A percentile compares a stretch with the other conserved stretches of the same genome.
These are phyloP conservation scores for Anneissia japonica DNA, from an alignment of 35 echinoderm and acorn worm genomes.

Conservation along the genomic window DNA sequence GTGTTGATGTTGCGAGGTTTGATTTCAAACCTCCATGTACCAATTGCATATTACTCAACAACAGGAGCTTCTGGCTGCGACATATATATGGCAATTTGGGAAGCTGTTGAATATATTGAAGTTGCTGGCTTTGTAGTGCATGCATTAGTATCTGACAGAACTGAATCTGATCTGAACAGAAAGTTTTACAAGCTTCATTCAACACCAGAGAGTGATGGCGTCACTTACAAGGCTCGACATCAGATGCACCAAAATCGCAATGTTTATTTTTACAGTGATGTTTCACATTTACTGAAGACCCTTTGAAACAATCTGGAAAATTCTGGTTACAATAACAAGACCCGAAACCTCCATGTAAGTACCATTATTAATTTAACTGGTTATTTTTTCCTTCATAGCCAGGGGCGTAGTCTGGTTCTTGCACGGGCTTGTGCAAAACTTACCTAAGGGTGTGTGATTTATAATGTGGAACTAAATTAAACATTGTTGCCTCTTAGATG, in stretches of 20 bases:
- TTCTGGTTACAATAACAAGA: no score
- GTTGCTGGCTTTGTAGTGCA: background rate
- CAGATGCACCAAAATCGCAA: background rate
- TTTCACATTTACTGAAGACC: background rate
- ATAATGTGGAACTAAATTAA: no score
- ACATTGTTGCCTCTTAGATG: no score
- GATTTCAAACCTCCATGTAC: background rate
- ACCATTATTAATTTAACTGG: no score
- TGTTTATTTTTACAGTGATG: no score
- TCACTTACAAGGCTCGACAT: conserved; percentile 9
- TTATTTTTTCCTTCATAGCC: no score
- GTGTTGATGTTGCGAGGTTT: conserved; percentile 38
- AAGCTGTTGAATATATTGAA: conserved; percentile 6
- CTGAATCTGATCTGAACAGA: conserved; percentile 21
- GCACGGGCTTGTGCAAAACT: no score
- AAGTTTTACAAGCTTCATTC: conserved; percentile 10
- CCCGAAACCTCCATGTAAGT: no score
- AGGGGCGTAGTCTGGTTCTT: no score
- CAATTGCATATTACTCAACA: background rate
- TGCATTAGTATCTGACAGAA: conserved; percentile 19
- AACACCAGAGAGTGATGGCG: no score
- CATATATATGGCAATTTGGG: background rate
- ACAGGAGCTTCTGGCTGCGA: background rate
- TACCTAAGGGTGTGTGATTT: no score
- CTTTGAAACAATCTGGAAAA: no score